phyloP scores from a whole-genome alignment of 2,888 invertebrate species.

The Syrphus vitripennis region DNA sequence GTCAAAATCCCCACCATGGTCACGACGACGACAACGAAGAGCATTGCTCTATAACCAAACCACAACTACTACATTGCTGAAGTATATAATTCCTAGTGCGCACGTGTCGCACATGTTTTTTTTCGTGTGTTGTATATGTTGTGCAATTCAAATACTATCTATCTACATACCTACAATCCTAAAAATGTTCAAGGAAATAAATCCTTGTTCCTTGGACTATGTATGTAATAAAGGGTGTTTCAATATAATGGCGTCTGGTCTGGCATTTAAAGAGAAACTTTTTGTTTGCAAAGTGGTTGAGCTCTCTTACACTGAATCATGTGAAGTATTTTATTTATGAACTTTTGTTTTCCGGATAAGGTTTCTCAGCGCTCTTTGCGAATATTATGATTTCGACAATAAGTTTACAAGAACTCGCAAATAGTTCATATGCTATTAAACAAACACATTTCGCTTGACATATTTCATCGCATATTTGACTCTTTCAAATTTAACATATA shows the following conservation, averaged over 20 bases:
- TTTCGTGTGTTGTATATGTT: slow-evolving; percentile 10
- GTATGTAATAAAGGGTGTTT: slow-evolving; percentile 10
- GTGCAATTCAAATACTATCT: slow-evolving; percentile 49
- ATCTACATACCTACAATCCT: background rate
- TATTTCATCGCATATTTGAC: too few species aligned
- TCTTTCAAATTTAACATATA: too few species aligned
- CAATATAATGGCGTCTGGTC: background rate
- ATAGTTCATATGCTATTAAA: too few species aligned
- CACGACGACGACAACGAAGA: slow-evolving; percentile 2
- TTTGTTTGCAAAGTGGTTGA: too few species aligned
- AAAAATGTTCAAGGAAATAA: slow-evolving; percentile 56
- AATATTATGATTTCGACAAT: too few species aligned
- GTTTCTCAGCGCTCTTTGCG: too few species aligned
- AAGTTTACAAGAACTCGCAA: too few species aligned
- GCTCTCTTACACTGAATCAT: too few species aligned
- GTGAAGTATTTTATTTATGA: too few species aligned
- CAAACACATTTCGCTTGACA: too few species aligned
- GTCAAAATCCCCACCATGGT: slow-evolving; percentile 41
- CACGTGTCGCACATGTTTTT: slow-evolving; percentile 68
- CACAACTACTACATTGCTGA: slow-evolving; percentile 25
- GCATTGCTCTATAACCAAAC: slow-evolving; percentile 21
- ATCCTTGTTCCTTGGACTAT: slow-evolving; percentile 45
- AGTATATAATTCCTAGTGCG: slow-evolving; percentile 55
- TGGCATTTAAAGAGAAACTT: background rate
- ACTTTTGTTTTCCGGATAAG: too few species aligned